A percentile compares a stretch with the other conserved stretches of the same genome.
phyloP scores from a whole-genome alignment of 2,113 vertebrate genomes.

The Mobula hypostoma region DNA sequence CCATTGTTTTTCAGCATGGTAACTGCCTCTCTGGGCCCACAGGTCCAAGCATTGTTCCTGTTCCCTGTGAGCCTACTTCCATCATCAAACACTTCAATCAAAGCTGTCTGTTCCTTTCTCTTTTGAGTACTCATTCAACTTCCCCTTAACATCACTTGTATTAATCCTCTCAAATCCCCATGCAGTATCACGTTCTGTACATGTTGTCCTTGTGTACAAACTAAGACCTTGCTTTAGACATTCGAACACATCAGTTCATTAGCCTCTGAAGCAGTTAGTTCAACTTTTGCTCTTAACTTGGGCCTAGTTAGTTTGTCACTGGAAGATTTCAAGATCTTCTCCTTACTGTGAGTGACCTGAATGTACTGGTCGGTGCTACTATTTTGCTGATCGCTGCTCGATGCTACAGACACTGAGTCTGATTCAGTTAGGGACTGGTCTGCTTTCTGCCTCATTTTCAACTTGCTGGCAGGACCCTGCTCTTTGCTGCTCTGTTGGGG shows the following conservation, averaged over 20 bases:
- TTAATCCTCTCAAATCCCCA: background rate
- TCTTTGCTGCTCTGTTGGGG: slow-evolving; percentile 53
- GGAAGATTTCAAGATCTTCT: slow-evolving; percentile 57
- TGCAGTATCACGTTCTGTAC: background rate
- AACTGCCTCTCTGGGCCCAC: background rate
- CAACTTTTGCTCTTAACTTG: slow-evolving; percentile 56
- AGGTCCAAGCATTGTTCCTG: background rate
- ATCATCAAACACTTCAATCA: background rate
- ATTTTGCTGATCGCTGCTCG: slow-evolving; percentile 83
- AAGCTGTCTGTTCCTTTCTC: background rate
- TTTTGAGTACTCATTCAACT: background rate
- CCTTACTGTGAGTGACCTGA: slow-evolving; percentile 72
- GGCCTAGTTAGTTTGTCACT: slow-evolving; percentile 55
- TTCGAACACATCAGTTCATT: slow-evolving; percentile 78
- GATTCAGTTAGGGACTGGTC: slow-evolving; percentile 73
- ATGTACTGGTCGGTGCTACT: slow-evolving; percentile 79
- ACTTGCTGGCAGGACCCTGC: slow-evolving; percentile 52
- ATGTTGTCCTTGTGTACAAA: background rate
- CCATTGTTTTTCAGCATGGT: background rate
- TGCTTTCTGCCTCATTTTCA: slow-evolving; percentile 58
- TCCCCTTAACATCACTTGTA: background rate
- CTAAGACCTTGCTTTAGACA: slow-evolving; percentile 47
- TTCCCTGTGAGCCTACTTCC: background rate
- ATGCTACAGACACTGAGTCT: slow-evolving; percentile 71
- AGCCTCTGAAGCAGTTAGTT: slow-evolving; percentile 51